Base-by-base conservation (phyloP, 30 jellyfish, hydroid and myxozoan genomes). In the Calvadosia cruxmelitensis region DNA sequence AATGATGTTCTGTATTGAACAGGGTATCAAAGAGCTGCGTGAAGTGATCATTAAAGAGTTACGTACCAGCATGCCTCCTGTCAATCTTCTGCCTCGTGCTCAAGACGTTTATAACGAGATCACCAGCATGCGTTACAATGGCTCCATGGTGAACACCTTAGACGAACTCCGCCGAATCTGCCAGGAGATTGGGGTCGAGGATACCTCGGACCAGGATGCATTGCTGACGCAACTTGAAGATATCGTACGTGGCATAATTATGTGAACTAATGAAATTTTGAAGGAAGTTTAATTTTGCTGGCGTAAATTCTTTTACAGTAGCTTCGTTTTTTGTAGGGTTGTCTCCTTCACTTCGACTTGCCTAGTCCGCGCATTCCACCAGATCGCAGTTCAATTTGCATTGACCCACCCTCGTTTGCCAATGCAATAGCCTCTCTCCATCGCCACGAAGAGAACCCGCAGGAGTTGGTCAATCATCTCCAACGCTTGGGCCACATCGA, bases 361-460 rank as follows among this genome's bases (percentile, higher is more conserved):
- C 87, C 86, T 12, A 78, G 83, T 23, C 94, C 69, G 49, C 83
- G 61, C 28, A 62, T 79, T 15, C 92, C 94, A 20, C 75, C 34
- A 57, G 63, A 69, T 53, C 85, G 72, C 29, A 85, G 66, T 31
- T 65, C 81, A 31, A 61, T 81, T 31, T 89, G 95, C 74, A 89
- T 78, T 50, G 86, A 89, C 52, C 98, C 93, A 15, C 95, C 93
- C 29, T 75, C 93, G 30, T 86, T 89, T 34, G 98, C 95, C 31
- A 69, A 76, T 53, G 87, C 93, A 34, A 78, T 89, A 78, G 89
- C 95, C 28, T 78, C 83, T 27, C 63, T 89, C 12, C 94, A 89
- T 52, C 88, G 95, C 3, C 76, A 89, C 83, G 94, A 80, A 68
- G 84, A 77, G 65, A 81, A 82, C 77, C 93, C 93, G 27, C 98